A percentile compares a stretch with the other conserved stretches of the same genome.
Conservation (phyloP, 2,888 invertebrate species). For the Gibbula magus region DNA sequence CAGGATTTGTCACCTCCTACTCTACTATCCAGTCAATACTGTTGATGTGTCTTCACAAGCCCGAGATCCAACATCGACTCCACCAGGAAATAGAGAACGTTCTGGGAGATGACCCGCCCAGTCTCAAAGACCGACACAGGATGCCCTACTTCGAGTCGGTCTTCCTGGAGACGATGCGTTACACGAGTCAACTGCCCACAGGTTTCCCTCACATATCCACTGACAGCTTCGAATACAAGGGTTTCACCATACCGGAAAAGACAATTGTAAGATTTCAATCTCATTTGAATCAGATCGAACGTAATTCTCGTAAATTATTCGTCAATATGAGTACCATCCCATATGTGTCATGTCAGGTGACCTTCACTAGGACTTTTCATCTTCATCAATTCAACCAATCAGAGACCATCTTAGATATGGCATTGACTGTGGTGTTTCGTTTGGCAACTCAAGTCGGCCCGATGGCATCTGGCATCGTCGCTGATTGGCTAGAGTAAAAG, state of each 20-base stretch:
- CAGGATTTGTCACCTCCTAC: constrained; percentile 28
- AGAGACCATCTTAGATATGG: no score
- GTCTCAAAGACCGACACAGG: constrained; percentile 26
- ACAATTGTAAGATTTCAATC: not conserved
- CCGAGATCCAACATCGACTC: constrained; percentile 38
- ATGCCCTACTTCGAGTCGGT: constrained; percentile 39
- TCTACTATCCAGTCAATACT: constrained; percentile 37
- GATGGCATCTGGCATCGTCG: no score
- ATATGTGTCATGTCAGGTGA: no score
- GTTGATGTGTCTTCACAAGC: constrained; percentile 39
- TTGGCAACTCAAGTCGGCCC: no score
- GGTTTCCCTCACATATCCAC: constrained; percentile 26
- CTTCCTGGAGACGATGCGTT: constrained; percentile 30
- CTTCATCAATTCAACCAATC: no score
- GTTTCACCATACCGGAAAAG: not conserved
- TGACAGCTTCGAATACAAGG: constrained; percentile 18
- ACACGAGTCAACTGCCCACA: constrained; percentile 28
- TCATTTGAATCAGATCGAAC: no score
- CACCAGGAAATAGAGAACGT: constrained; percentile 37
- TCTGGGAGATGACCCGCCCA: constrained; percentile 32
- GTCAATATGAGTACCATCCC: no score
- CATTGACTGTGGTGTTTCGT: no score
- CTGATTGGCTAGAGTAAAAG: no score
- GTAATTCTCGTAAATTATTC: no score
- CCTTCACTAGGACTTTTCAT: no score